Conservation (phyloP, 1,140 invertebrate species). For the Zophobas morio region DNA sequence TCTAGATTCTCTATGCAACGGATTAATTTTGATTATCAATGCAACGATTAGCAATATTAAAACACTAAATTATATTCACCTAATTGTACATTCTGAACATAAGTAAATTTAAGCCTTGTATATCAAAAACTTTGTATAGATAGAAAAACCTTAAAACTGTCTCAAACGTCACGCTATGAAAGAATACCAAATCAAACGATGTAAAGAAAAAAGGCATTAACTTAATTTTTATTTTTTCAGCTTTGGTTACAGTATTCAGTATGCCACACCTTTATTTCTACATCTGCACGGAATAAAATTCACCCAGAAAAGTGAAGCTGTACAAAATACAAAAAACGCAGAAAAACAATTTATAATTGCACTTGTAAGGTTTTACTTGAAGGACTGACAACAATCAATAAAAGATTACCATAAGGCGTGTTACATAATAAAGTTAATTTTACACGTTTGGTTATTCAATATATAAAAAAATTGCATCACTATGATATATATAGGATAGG, state of each 20-base stretch:
- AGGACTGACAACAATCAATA: neutral
- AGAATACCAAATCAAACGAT: too few relatives aligned
- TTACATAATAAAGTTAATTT: neutral
- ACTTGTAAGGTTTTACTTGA: neutral
- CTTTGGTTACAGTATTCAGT: too few relatives aligned
- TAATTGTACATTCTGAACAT: neutral
- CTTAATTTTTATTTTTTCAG: too few relatives aligned
- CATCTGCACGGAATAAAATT: neutral
- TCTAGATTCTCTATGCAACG: neutral
- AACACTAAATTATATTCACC: neutral
- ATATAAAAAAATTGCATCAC: slow-evolving; percentile 27
- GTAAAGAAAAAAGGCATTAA: too few relatives aligned
- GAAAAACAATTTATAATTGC: slow-evolving; percentile 7
- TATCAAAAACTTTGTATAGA: neutral
- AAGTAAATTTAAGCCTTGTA: neutral
- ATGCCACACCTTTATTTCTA: too few relatives aligned
- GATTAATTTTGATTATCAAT: neutral
- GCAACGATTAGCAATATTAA: too few relatives aligned
- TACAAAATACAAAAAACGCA: neutral
- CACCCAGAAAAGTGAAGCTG: slow-evolving; percentile 8
- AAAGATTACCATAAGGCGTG: slow-evolving; percentile 16
- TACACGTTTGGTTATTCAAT: slow-evolving; percentile 2
- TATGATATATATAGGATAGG: slow-evolving; percentile 8
- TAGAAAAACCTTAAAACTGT: too few relatives aligned
- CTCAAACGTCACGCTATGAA: too few relatives aligned